Evolutionary conservation across 2,113 vertebrate species (phyloP).

Genomic region (Euleptes europaea): DNA sequence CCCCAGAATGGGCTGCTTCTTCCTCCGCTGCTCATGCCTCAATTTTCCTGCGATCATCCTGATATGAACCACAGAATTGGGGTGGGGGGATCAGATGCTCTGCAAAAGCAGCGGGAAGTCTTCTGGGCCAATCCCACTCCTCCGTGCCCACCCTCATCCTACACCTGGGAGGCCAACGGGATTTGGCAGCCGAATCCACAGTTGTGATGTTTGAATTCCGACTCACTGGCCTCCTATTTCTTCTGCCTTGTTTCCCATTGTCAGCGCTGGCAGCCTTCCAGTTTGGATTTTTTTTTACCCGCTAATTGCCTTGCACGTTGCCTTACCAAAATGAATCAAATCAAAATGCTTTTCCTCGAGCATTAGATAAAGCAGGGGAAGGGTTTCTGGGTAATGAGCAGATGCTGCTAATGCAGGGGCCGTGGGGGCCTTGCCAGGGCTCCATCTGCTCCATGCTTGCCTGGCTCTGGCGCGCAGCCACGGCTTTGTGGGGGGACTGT

Average conservation of each 20-base stretch:
- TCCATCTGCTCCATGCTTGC: constrained; percentile 84
- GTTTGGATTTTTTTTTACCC: constrained; percentile 70
- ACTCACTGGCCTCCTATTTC: constrained; percentile 80
- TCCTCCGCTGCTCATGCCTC: neutral
- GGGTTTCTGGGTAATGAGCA: constrained; percentile 85
- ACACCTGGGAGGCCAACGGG: constrained; percentile 65
- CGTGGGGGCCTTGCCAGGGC: constrained; percentile 79
- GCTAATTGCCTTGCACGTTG: constrained; percentile 84
- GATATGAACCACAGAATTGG: neutral
- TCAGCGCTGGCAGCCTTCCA: constrained; percentile 79
- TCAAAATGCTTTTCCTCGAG: constrained; percentile 86
- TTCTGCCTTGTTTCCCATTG: constrained; percentile 83
- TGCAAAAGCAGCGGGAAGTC: constrained; percentile 9
- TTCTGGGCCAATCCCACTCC: constrained; percentile 23
- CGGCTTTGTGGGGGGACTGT: constrained; percentile 70
- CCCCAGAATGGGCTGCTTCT: no score
- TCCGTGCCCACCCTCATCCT: constrained; percentile 26
- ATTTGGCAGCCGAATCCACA: constrained; percentile 76
- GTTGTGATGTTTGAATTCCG: constrained; percentile 83
- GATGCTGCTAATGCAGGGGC: constrained; percentile 87
- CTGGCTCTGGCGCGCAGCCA: constrained; percentile 79
- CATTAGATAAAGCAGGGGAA: constrained; percentile 81
- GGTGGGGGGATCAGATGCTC: neutral
- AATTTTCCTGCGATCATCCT: neutral
- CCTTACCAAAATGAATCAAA: constrained; percentile 84